Evolutionary conservation across 2,113 vertebrate genomes (phyloP), one percentile per base, ranked within the genome.

Genomic region (Erythrocebus patas): DNA sequence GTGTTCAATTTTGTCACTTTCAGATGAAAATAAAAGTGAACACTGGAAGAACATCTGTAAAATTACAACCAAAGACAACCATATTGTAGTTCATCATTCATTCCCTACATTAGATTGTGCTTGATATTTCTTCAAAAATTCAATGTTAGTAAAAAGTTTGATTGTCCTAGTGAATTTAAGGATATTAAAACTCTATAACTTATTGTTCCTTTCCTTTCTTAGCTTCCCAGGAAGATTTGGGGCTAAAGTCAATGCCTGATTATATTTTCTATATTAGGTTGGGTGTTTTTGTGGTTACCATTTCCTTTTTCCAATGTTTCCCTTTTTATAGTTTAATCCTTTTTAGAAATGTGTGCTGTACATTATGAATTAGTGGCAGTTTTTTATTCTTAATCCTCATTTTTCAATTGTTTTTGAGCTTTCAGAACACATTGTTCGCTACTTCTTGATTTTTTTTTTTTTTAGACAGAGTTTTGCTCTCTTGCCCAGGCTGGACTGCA

Each of bases 161-260:
- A 75, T 85, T 81, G 43, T 68, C 8, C 9, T 82, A 43, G 59
- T 87, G 32, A 84, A 68, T 84, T 95, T 79, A 96, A 96, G 18
- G 20, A n/a, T 86, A 89, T 85, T 83, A 83, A 32, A 93, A 72
- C 80, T 91, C 72, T 59, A 72, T 66, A 75, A 32, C 38, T 23
- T 81, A 38, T 48, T 84, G 22, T 82, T 73, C 27, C 11, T 81
- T n/a, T 17, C 48, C 80, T 89, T 76, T n/a, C 59, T 73, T 93
- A 45, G 16, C 22, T 87, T 94, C 48, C 64, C 40, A 68, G 45
- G 9, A 87, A 52, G 18, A 52, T 30, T 13, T 57, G 66, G 25
- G 95, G n/a, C 27, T 94, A 75, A 93, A 81, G 72, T 85, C 55
- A 72, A 95, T 75, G 48, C 40, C 68, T 70, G 76, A n/a, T 35